Evolutionary conservation across 2,888 invertebrate species (phyloP).

Genomic region (Leptinotarsa rubiginosa): DNA sequence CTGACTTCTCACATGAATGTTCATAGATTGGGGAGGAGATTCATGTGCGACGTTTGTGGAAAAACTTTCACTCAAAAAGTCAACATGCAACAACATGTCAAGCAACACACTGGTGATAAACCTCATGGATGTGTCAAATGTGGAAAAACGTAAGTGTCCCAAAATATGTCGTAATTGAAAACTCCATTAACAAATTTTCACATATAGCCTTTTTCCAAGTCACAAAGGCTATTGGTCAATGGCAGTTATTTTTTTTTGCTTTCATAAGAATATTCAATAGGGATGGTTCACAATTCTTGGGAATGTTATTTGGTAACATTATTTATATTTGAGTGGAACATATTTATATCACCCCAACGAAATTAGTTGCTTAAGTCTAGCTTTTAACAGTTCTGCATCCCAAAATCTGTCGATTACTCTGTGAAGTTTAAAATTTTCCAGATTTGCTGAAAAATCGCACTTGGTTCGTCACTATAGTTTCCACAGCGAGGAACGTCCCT

Average conservation of each 20-base stretch:
- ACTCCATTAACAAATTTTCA: not conserved
- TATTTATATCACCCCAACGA: too few species aligned
- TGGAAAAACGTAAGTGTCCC: slow-evolving; percentile 62
- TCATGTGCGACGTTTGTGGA: slow-evolving; percentile 72
- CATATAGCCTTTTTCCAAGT: not conserved
- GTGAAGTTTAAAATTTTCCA: slow-evolving; percentile 32
- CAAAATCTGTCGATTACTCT: too few species aligned
- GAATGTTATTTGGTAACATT: too few species aligned
- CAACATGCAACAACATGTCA: slow-evolving; percentile 67
- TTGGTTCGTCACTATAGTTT: slow-evolving; percentile 65
- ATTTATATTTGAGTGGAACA: too few species aligned
- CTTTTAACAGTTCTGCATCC: too few species aligned
- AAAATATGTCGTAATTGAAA: not conserved
- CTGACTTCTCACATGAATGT: slow-evolving; percentile 66
- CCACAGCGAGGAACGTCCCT: slow-evolving; percentile 64
- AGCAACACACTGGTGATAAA: slow-evolving; percentile 67
- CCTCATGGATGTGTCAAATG: slow-evolving; percentile 69
- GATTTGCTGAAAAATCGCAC: slow-evolving; percentile 66
- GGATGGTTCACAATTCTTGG: too few species aligned
- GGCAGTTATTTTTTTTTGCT: too few species aligned
- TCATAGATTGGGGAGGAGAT: slow-evolving; percentile 63
- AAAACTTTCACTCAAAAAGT: slow-evolving; percentile 70
- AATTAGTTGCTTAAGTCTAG: too few species aligned
- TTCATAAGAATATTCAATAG: too few species aligned
- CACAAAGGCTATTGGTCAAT: too few species aligned